phyloP scores from a whole-genome alignment of 64 coral and sea anemone genomes.

The Stylophora pistillata region DNA sequence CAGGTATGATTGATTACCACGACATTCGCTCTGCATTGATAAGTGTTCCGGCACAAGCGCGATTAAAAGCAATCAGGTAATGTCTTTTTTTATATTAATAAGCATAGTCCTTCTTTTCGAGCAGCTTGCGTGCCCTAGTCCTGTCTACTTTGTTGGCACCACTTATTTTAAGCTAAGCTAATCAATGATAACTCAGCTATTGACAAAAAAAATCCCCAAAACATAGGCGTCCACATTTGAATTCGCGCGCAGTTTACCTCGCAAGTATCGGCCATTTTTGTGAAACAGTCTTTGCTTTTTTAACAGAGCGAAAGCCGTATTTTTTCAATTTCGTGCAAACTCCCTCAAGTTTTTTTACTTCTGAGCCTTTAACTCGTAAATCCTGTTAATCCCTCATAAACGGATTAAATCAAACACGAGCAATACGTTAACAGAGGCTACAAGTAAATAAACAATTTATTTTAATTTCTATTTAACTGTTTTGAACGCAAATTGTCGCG shows the following conservation, averaged over 20 bases:
- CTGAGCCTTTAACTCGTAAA: background rate
- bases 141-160: background rate
- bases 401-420: constrained; percentile 26
- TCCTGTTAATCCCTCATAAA: background rate
- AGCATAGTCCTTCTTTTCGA: background rate
- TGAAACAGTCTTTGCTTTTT: background rate
- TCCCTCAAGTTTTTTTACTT: background rate
- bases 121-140: background rate
- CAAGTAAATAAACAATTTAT: background rate
- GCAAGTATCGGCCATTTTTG: background rate
- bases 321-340: background rate
- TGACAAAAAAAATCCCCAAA: background rate
- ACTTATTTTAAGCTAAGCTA: background rate
- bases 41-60: background rate
- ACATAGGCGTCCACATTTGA: background rate
- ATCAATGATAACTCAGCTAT: background rate
- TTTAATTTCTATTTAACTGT: background rate
- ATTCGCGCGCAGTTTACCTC: no score
- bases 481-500: no score
- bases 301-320: background rate
- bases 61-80: constrained; percentile 11
- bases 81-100: background rate
- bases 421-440: background rate
- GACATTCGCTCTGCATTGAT: background rate
- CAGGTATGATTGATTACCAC: background rate